Evolutionary conservation across 1,140 invertebrate genomes (phyloP), one percentile per base, ranked within the genome.

Genomic region (Sinella curviseta): DNA sequence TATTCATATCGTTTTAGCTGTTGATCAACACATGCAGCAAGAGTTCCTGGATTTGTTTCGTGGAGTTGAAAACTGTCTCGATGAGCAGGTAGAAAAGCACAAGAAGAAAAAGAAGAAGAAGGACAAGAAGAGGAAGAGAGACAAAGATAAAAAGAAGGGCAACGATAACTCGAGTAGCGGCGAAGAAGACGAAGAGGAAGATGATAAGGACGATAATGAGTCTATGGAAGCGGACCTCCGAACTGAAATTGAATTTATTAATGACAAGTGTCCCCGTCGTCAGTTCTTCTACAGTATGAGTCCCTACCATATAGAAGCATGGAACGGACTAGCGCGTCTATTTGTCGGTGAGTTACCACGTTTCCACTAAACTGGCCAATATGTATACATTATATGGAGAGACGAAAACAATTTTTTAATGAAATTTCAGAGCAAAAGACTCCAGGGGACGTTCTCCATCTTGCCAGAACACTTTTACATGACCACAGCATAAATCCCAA

Each of bases 21-120:
- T 54, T 14, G 74, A 75, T 48, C 74, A 3, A n/a, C 34, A 54
- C 28, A 8, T 75, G 20, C 74, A 54, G 35, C 34, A 30, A 24
- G 74, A 75, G 28, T 75, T 75, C 31, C 28, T 75, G 3, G 20
- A 75, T 35, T 26, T 75, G 33, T 75, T 75, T 35, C 74, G 65
- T 12, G 65, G 65, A 3, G 12, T 70, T 30, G 65, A 70, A n/a
- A 70, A 70, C 65, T 70, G 65, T 70, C 65, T 30, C 2, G 65
- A 70, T 33, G 65, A 70, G 31, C 30, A 70, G 31, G 65, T 70
- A 3, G 65, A 30, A 60, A 60, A 60, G n/a, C 12, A 60, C 55
- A 60, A 60, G 12, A 70, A 31, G 31, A 70, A 70, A 33, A 33
- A 70, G 30, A 70, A 70, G 65, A 70, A 70, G 65, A 70, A 70